Percentiles rank a stretch among this genome's conserved stretches.
phyloP scores from a whole-genome alignment of 2,113 vertebrate genomes.

The Hypanus sabinus region DNA sequence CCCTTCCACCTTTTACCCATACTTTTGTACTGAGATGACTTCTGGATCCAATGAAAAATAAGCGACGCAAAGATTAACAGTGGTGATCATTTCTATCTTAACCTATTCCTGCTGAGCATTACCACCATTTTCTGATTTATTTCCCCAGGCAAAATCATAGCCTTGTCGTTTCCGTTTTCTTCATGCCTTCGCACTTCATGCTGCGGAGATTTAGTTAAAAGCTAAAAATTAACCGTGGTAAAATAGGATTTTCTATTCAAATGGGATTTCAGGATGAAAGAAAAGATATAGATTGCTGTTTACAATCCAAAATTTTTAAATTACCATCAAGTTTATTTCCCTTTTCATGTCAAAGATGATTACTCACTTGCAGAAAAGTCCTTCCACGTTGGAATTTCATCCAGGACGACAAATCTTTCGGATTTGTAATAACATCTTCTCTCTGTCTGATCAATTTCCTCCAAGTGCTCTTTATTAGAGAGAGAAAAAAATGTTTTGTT shows the following conservation, averaged over 20 bases:
- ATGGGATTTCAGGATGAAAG: neutral
- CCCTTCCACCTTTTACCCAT: too few species aligned
- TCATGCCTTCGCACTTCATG: neutral
- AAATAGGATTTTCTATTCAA: neutral
- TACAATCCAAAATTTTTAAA: neutral
- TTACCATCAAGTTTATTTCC: neutral
- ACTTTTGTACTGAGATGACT: too few species aligned
- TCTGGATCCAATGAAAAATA: too few species aligned
- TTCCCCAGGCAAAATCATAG: neutral
- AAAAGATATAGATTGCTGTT: neutral
- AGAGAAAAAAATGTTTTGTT: neutral
- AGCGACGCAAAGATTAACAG: too few species aligned
- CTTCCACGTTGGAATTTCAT: conserved; percentile 66
- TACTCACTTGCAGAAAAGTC: conserved; percentile 52
- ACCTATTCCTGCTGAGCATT: neutral
- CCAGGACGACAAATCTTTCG: conserved; percentile 55
- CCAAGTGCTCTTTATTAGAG: conserved; percentile 54
- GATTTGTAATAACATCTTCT: conserved; percentile 63
- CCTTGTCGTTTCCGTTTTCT: too few species aligned
- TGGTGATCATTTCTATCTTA: neutral
- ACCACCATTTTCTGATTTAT: neutral
- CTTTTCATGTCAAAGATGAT: neutral
- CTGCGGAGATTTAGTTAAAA: neutral
- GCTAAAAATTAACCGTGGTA: neutral
- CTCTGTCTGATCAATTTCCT: conserved; percentile 60